These are phyloP conservation scores for Gymnobelideus leadbeateri DNA, from an alignment of 2,113 vertebrate species.

Conservation along the genomic window DNA sequence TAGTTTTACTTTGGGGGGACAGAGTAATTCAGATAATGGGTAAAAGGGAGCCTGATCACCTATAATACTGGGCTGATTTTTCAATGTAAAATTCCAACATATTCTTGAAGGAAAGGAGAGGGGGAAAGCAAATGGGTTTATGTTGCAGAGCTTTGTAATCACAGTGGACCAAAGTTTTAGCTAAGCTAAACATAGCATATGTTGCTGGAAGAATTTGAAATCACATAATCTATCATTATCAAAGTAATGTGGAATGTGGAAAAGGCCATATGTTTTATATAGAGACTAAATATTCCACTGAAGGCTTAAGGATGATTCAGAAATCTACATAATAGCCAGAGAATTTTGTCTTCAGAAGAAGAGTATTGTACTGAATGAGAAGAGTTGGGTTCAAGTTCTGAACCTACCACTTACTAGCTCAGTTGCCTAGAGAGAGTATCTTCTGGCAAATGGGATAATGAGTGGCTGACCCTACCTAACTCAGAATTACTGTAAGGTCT, in stretches of 20 bases:
- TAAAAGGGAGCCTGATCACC: slow-evolving; percentile 77
- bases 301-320: slow-evolving; percentile 25
- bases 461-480: not conserved
- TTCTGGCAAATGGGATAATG: not conserved
- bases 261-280: slow-evolving; percentile 52
- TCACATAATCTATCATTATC: slow-evolving; percentile 37
- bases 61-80: slow-evolving; percentile 78
- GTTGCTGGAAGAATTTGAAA: slow-evolving; percentile 18
- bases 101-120: slow-evolving; percentile 53
- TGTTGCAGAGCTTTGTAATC: slow-evolving; percentile 16
- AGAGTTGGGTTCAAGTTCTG: not conserved
- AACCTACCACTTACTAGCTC: not conserved
- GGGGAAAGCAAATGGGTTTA: slow-evolving; percentile 19
- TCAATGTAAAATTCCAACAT: slow-evolving; percentile 57
- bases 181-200: slow-evolving; percentile 34
- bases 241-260: slow-evolving; percentile 44
- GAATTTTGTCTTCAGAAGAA: slow-evolving; percentile 39
- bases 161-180: slow-evolving; percentile 40
- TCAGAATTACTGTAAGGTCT: not conserved
- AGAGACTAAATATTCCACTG: slow-evolving; percentile 41
- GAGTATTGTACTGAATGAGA: not conserved
- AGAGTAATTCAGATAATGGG: slow-evolving; percentile 83
- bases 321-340: slow-evolving; percentile 51
- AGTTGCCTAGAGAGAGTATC: not conserved
- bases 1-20: slow-evolving; percentile 80